These are phyloP conservation scores for Fistularia commersonii DNA, from an alignment of 2,797 vertebrate species.

Conservation along the genomic window DNA sequence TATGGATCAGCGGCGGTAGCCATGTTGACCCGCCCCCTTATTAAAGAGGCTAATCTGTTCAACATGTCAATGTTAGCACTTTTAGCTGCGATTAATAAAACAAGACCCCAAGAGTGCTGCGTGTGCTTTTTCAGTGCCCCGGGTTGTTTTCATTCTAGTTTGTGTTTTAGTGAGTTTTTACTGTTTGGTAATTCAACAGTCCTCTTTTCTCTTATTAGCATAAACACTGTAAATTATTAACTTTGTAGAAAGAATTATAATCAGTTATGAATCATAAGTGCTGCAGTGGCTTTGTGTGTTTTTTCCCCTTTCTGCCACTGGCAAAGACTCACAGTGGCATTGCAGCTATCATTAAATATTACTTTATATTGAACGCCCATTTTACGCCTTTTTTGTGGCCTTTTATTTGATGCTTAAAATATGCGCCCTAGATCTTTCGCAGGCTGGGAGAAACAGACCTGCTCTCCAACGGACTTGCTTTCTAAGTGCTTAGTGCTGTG, in stretches of 20 bases:
- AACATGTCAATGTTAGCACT: conserved; percentile 94
- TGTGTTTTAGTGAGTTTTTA: conserved; percentile 63
- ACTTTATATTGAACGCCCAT: conserved; percentile 64
- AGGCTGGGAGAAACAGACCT: conserved; percentile 60
- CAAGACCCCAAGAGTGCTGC: conserved; percentile 82
- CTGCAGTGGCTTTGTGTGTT: conserved; percentile 43
- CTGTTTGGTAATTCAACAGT: conserved; percentile 74
- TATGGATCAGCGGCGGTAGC: conserved; percentile 68
- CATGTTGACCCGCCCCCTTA: conserved; percentile 79
- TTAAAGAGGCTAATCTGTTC: conserved; percentile 87
- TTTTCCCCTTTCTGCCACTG: conserved; percentile 55
- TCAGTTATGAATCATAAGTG: conserved; percentile 41
- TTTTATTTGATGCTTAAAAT: conserved; percentile 57
- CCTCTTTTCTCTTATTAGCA: conserved; percentile 66
- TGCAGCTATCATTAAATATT: conserved; percentile 55
- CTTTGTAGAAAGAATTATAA: conserved; percentile 72
- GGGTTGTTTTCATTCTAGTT: conserved; percentile 72
- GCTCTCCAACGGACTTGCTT: conserved; percentile 66
- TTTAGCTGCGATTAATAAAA: conserved; percentile 94
- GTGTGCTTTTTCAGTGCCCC: conserved; percentile 70
- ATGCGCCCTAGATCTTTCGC: conserved; percentile 61
- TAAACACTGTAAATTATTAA: conserved; percentile 77
- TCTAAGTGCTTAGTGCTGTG: conserved; percentile 69
- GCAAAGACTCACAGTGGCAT: conserved; percentile 50
- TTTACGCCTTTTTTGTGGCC: too few species aligned